A percentile compares a stretch with the other conserved stretches of the same genome.
Conservation (phyloP, 2,888 invertebrate species). For the Tanypteryx hageni region DNA sequence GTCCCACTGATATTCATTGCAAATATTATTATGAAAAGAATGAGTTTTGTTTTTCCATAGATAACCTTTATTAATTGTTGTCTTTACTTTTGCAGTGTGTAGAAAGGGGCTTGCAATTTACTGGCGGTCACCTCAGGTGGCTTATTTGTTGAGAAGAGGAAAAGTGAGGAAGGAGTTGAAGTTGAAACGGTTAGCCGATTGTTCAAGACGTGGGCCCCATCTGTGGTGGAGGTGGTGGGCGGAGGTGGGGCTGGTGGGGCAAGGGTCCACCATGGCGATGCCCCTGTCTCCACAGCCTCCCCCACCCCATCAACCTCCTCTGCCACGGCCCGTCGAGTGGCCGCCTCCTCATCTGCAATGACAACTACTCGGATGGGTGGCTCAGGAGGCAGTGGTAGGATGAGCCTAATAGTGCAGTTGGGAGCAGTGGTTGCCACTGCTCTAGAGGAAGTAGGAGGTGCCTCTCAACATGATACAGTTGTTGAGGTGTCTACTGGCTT, state of each 20-base stretch:
- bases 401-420: slow-evolving; percentile 73
- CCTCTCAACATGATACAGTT: slow-evolving; percentile 63
- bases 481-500: slow-evolving; percentile 54
- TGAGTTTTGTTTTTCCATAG: too few relatives aligned
- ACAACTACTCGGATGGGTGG: slow-evolving; percentile 61
- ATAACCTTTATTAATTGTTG: too few relatives aligned
- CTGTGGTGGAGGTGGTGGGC: slow-evolving; percentile 75
- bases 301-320: slow-evolving; percentile 64
- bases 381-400: slow-evolving; percentile 68
- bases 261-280: slow-evolving; percentile 66
- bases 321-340: slow-evolving; percentile 28
- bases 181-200: not conserved
- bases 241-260: slow-evolving; percentile 71
- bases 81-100: not conserved
- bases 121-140: not conserved
- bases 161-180: slow-evolving; percentile 2
- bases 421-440: slow-evolving; percentile 70
- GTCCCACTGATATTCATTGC: too few relatives aligned
- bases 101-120: not conserved
- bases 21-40: too few relatives aligned
- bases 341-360: slow-evolving; percentile 37
- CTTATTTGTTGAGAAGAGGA: not conserved
- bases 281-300: slow-evolving; percentile 71
- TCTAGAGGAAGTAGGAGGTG: slow-evolving; percentile 66
- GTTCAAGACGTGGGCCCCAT: slow-evolving; percentile 75